A percentile compares a stretch with the other conserved stretches of the same genome.
Conservation (phyloP, 2,113 vertebrate genomes). For the Antechinus stuartii region DNA sequence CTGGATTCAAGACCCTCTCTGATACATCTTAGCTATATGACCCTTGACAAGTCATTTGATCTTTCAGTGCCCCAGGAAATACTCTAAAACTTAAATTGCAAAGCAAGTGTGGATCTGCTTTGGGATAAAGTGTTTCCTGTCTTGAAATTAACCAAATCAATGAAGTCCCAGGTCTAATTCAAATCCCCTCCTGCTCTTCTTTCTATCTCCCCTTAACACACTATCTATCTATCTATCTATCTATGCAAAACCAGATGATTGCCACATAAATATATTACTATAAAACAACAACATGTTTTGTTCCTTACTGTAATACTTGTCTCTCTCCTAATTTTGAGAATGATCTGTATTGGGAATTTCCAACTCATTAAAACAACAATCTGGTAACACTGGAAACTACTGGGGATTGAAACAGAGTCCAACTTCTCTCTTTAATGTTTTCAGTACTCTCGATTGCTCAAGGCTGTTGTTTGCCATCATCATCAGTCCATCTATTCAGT, state of each 20-base stretch:
- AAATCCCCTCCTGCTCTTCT: neutral
- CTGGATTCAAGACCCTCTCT: neutral
- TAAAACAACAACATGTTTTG: neutral
- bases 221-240: no score
- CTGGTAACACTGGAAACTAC: neutral
- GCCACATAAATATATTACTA: constrained; percentile 29
- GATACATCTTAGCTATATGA: neutral
- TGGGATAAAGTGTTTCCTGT: neutral
- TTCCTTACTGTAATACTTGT: neutral
- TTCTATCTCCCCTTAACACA: neutral
- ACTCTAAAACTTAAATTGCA: neutral
- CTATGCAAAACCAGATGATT: neutral
- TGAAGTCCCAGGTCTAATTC: neutral
- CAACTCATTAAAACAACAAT: constrained; percentile 6
- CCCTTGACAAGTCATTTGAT: neutral
- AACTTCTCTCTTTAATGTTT: constrained; percentile 30
- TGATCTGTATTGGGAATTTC: neutral
- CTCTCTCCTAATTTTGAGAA: constrained; percentile 23
- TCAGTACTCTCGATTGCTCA: neutral
- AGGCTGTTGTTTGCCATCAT: neutral
- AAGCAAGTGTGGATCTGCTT: neutral
- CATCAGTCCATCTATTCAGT: neutral
- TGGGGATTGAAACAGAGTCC: neutral
- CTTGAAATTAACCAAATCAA: neutral
- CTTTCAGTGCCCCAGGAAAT: neutral